These are phyloP conservation scores for Danio kyathit DNA, from an alignment of 2,797 vertebrate species.

Conservation along the genomic window DNA sequence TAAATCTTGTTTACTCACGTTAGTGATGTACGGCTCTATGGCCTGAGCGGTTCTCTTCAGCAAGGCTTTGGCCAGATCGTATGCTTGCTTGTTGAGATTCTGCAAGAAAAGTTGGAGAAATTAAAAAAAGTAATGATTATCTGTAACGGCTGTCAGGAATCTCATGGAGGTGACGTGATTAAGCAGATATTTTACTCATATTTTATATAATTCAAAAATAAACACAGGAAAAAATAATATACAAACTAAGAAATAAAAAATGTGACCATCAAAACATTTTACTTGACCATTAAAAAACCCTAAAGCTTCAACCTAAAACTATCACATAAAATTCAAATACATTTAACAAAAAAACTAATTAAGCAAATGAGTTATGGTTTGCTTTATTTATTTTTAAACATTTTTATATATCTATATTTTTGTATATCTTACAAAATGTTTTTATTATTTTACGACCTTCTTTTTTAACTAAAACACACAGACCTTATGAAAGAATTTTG, in stretches of 20 bases:
- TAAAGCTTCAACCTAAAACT: too few species aligned
- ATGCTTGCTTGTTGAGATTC: conserved; percentile 99
- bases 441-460: too few species aligned
- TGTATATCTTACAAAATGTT: too few species aligned
- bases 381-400: too few species aligned
- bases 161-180: background rate
- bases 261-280: too few species aligned
- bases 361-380: too few species aligned
- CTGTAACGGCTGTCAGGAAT: background rate
- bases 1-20: conserved; percentile 82
- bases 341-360: too few species aligned
- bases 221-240: background rate
- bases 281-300: too few species aligned
- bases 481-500: too few species aligned
- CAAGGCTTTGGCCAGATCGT: conserved; percentile 96
- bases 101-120: conserved; percentile 65
- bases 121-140: background rate
- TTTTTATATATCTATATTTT: too few species aligned
- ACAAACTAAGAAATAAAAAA: background rate
- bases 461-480: too few species aligned
- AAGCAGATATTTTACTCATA: background rate
- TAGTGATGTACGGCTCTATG: conserved; percentile 98
- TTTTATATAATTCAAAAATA: background rate
- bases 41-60: conserved; percentile 98
- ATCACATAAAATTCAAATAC: too few species aligned